A percentile compares a stretch with the other conserved stretches of the same genome.
Evolutionary conservation across 2,888 invertebrate species (phyloP).

Genomic region (Xanthia togata): DNA sequence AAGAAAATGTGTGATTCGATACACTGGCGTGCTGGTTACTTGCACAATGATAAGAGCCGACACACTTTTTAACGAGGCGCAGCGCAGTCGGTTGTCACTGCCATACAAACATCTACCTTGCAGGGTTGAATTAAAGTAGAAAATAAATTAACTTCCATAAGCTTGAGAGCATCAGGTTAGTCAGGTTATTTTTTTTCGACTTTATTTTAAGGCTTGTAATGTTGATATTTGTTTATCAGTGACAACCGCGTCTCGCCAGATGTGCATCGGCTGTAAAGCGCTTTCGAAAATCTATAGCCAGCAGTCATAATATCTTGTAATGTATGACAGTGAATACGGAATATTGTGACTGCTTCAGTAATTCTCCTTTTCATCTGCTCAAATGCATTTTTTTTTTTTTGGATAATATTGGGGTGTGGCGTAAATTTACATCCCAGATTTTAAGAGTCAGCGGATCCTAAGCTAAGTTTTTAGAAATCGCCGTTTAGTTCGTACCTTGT

Average conservation of each 20-base stretch:
- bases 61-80: background rate
- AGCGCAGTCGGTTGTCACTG: background rate
- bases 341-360: slow-evolving; percentile 1
- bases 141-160: background rate
- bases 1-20: slow-evolving; percentile 55
- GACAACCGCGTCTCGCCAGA: background rate
- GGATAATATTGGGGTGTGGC: no score
- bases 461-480: slow-evolving; percentile 8
- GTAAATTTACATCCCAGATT: background rate
- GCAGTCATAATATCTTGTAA: slow-evolving; percentile 2
- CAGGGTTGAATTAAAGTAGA: background rate
- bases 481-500: background rate
- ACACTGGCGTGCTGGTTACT: slow-evolving; percentile 56
- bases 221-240: slow-evolving; percentile 4
- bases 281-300: slow-evolving; percentile 3
- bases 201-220: background rate
- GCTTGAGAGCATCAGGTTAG: background rate
- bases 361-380: background rate
- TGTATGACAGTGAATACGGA: slow-evolving; percentile 2
- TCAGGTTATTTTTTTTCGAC: slow-evolving; percentile 7
- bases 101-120: slow-evolving; percentile 5
- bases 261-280: slow-evolving; percentile 13
- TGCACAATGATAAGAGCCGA: slow-evolving; percentile 53
- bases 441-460: background rate
- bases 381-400: background rate